These are phyloP conservation scores for Athalia circularis DNA, from an alignment of 2,888 invertebrate species.

Conservation along the genomic window DNA sequence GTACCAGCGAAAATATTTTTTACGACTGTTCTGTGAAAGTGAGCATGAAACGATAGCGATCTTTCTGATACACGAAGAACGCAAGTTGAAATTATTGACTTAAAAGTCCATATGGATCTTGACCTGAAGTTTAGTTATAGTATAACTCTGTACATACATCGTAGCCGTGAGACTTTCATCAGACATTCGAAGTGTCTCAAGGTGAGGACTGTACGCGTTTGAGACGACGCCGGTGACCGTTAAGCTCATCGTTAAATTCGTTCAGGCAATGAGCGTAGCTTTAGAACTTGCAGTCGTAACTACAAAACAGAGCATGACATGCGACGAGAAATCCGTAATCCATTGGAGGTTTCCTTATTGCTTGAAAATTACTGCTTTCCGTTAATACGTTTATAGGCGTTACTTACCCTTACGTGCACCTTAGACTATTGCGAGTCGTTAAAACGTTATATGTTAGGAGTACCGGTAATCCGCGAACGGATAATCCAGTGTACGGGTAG, in stretches of 20 bases:
- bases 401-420: slow-evolving; percentile 15
- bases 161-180: slow-evolving; percentile 8
- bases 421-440: slow-evolving; percentile 30
- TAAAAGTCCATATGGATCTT: background rate
- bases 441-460: background rate
- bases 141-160: background rate
- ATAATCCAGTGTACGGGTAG: background rate
- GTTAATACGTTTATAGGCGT: slow-evolving; percentile 15
- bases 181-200: slow-evolving; percentile 28
- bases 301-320: slow-evolving; percentile 14
- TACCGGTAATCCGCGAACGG: background rate
- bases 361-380: slow-evolving; percentile 27
- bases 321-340: slow-evolving; percentile 30
- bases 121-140: background rate
- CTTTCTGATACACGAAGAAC: no score
- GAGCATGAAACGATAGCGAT: no score
- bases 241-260: slow-evolving; percentile 57
- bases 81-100: background rate
- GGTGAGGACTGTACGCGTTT: slow-evolving; percentile 26
- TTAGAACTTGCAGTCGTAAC: slow-evolving; percentile 57
- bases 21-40: no score
- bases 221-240: slow-evolving; percentile 51
- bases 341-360: slow-evolving; percentile 8
- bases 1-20: no score
- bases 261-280: slow-evolving; percentile 60